Evolutionary conservation across 2,888 invertebrate species (phyloP), one percentile per base, ranked within the genome.

Genomic region (Drosophila nr. perissopoda): DNA sequence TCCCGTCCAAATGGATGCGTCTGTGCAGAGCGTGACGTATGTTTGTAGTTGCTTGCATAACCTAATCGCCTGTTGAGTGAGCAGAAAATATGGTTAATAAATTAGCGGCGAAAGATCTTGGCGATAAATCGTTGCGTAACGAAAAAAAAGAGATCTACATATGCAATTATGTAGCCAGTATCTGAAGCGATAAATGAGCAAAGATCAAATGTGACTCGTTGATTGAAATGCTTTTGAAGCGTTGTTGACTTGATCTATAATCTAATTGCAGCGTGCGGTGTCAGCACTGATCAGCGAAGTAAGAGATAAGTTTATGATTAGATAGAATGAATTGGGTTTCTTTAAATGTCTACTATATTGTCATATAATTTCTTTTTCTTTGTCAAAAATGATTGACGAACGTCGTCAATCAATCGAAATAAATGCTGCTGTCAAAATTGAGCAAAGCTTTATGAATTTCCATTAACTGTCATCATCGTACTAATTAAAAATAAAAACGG

Each of bases 11-110:
- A 54, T 61, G 61, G 33, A 46, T 36, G 33, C 46, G 29, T 36
- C 70, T 61, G 40, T 48, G 42, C 58, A 48, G 25, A 70, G 79
- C 88, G 73, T 87, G 79, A 87, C 88, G 83, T 72, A 56, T 56
- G 38, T 29, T 13, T 27, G 7, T 38, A 27, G 38, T 40, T 56
- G 70, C 77, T 83, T 83, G 77, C 81, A 86, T 83, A 83, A 83
- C 80, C 81, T 78, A 69, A 81, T 77, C 81, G 77, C 53, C 52
- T 77, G 83, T 73, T 83, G 83, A 86, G 68, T 71, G 86, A 83
- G 82, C 83, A 67, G 69, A 78, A 86, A 86, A 80, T 86, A 86
- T 78, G 72, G 53, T 61, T 83, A 71, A 68, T 77, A 81, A 83
- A 81, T 83, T 81, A 83, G 83, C 71, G 62, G 62, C 60, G 73